Evolutionary conservation across 2,797 vertebrate species (phyloP).

Genomic region (Alauda arvensis): DNA sequence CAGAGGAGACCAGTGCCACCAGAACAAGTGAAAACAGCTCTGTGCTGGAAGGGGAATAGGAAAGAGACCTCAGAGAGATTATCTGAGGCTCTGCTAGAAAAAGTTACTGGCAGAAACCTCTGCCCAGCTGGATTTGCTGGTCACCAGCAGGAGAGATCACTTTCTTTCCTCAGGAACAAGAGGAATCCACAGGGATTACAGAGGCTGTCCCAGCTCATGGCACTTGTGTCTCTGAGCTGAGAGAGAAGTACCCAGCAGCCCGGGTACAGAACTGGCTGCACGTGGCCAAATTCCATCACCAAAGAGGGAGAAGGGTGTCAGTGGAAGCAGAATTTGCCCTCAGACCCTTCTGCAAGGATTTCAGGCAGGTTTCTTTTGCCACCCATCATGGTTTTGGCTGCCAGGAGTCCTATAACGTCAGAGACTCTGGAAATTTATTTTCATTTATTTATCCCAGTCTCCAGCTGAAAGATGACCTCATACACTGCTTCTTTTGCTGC

Average conservation of each 20-base stretch:
- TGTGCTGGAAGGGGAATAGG: background rate
- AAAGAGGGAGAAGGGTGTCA: background rate
- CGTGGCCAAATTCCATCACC: background rate
- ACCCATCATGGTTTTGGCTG: fast-evolving
- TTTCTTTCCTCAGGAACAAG: background rate
- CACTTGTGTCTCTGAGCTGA: fast-evolving
- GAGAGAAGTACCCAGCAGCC: background rate
- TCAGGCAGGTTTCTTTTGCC: background rate
- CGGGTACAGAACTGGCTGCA: background rate
- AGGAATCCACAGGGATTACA: fast-evolving
- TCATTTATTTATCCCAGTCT: background rate
- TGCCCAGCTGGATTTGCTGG: background rate
- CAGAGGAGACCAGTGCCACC: background rate
- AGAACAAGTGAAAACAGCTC: background rate
- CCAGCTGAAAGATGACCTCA: background rate
- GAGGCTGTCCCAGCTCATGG: background rate
- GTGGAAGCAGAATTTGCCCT: background rate
- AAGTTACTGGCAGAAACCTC: background rate
- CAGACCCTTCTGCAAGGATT: background rate
- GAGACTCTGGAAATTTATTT: background rate
- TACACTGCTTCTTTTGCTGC: background rate
- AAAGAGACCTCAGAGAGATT: background rate
- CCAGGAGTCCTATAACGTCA: background rate
- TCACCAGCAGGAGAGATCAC: background rate
- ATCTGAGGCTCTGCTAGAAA: background rate